Evolutionary conservation across 2,797 vertebrate genomes (phyloP).

Genomic region (Sebastes cheni): DNA sequence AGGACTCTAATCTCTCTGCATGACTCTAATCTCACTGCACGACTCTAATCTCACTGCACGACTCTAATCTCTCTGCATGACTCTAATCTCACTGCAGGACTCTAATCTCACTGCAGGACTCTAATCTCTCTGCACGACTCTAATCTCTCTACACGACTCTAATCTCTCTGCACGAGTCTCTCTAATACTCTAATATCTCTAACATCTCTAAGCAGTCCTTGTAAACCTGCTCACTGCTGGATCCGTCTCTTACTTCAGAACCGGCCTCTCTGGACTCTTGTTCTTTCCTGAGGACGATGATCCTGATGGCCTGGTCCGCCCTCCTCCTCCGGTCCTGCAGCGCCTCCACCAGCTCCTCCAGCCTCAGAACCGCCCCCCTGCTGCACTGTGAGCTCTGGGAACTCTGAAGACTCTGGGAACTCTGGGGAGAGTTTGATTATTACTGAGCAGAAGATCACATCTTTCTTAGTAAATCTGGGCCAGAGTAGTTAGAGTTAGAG

Average conservation of each 20-base stretch:
- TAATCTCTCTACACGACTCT: too few species aligned
- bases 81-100: too few species aligned
- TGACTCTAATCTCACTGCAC: too few species aligned
- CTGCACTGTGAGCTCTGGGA: constrained; percentile 51
- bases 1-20: too few species aligned
- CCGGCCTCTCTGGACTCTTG: constrained; percentile 74
- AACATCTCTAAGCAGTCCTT: too few species aligned
- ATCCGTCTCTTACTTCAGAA: constrained; percentile 69
- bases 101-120: too few species aligned
- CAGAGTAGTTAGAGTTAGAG: neutral
- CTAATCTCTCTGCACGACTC: too few species aligned
- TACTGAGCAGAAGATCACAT: neutral
- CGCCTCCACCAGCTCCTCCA: constrained; percentile 88
- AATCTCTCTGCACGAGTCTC: too few species aligned
- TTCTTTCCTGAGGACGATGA: constrained; percentile 65
- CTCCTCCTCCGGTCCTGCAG: constrained; percentile 90
- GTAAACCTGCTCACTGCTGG: too few species aligned
- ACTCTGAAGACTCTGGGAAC: neutral
- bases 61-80: too few species aligned
- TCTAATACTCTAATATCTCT: too few species aligned
- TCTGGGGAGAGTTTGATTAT: neutral
- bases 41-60: too few species aligned
- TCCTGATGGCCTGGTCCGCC: constrained; percentile 80
- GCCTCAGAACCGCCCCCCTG: constrained; percentile 71
- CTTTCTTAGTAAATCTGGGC: neutral